Conservation (phyloP, 2,888 invertebrate species). For the Macrophya annulata region DNA sequence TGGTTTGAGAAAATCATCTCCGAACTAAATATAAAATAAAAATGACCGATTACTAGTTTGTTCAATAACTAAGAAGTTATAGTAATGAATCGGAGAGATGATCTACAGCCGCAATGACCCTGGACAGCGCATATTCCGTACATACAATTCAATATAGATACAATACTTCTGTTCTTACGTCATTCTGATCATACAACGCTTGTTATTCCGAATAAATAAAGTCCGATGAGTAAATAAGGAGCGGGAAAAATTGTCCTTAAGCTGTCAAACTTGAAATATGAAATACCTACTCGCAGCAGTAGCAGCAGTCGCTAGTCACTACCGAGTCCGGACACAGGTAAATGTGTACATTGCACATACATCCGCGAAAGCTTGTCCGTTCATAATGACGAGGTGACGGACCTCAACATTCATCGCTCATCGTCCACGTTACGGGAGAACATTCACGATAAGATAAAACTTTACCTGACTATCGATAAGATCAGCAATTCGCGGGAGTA, state of each 20-base stretch:
- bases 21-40: not conserved
- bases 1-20: not conserved
- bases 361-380: conserved; percentile 9
- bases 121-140: not conserved
- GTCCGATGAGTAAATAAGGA: conserved; percentile 36
- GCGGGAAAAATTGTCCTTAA: conserved; percentile 45
- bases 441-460: conserved; percentile 51
- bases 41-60: not conserved
- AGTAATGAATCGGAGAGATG: not conserved
- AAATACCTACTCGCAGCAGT: not conserved
- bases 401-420: conserved; percentile 42
- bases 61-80: not conserved
- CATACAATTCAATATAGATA: conserved; percentile 21
- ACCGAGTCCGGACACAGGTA: conserved; percentile 18
- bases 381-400: conserved; percentile 39
- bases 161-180: conserved; percentile 19
- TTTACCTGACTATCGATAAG: conserved; percentile 45
- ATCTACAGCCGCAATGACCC: not conserved
- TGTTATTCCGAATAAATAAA: conserved; percentile 45
- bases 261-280: conserved; percentile 19
- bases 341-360: conserved; percentile 6
- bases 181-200: conserved; percentile 35
- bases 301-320: conserved; percentile 19
- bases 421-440: conserved; percentile 33
- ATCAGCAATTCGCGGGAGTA: conserved; percentile 42